Base-by-base conservation (phyloP, 2,888 invertebrate genomes). In the Drosophila dives region DNA sequence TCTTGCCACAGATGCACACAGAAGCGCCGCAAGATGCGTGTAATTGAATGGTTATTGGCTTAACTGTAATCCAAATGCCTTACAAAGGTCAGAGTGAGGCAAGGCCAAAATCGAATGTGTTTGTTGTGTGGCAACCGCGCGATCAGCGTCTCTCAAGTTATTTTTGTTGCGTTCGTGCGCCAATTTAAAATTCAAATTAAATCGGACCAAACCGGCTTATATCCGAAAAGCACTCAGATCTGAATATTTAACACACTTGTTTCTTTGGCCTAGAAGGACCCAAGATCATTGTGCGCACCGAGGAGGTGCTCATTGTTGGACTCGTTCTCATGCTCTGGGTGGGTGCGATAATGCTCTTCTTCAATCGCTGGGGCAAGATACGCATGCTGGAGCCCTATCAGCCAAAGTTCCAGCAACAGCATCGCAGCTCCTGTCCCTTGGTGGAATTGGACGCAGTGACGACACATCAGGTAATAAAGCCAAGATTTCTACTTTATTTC, bases 361-460 rank as follows among this genome's bases (percentile, higher is more conserved):
- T 98, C 94, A 98, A 98, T 94, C 96, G 98, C 77, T 98, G 98
- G 98, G 98, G 98, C 91, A 98, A 98, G 94, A 98, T 98, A 92
- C 95, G 97, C 77, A 97, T 97, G 97, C 93, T 97, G 93, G 97
- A 97, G 92, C 97, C 97, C 0, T 97, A 97, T 92, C 97, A 97
- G 91, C 97, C 97, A 2, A 97, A 97, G 93, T 98, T 97, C 91
- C 97, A 97, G 90, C 97, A 97, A 86, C 96, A 96, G 83, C 97
- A 97, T 93, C 94, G 97, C 81, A 95, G 96, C 83, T 96, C 96
- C 87, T 97, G 96, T 91, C 96, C 95, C 0, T 93, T 96, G 75
- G 95, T 94, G 32, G 95, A 95, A 76, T 68, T 93, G 73, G 93
- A 93, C 69, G 86, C 84, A 3, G 86, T 92, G 33, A 85, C 81